Evolutionary conservation across 2,113 vertebrate species (phyloP).

Genomic region (Mirza zaza): DNA sequence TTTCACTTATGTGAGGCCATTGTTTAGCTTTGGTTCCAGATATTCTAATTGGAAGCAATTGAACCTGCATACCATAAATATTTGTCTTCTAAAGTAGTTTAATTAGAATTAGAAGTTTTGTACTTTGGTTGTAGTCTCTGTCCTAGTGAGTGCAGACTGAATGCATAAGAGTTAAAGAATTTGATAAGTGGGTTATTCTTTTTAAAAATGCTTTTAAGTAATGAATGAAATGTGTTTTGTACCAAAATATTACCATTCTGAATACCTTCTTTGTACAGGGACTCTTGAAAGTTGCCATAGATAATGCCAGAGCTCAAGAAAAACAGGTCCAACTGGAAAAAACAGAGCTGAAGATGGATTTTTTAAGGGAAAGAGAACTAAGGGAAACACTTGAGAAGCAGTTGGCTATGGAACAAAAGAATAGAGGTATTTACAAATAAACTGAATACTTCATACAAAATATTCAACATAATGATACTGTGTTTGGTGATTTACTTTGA

Average conservation of each 20-base stretch:
- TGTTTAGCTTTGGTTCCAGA: not conserved
- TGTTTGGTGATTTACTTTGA: not conserved
- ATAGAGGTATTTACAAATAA: constrained; percentile 91
- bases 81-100: constrained; percentile 29
- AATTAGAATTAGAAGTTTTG: not conserved
- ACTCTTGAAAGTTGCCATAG: constrained; percentile 98
- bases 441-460: not conserved
- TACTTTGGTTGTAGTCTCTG: not conserved
- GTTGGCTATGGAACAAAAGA: constrained; percentile 98
- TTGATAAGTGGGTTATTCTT: not conserved
- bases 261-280: constrained; percentile 87
- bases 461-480: not conserved
- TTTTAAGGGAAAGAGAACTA: constrained; percentile 98
- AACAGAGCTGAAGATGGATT: constrained; percentile 99
- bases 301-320: constrained; percentile 98
- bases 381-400: constrained; percentile 99
- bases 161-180: not conserved
- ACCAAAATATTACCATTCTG: constrained; percentile 53
- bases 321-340: constrained; percentile 99
- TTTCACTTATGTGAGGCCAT: not conserved
- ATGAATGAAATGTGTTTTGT: constrained; percentile 30
- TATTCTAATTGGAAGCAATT: not conserved
- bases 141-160: not conserved
- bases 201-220: constrained; percentile 38
- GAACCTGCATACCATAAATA: not conserved